phyloP scores from a whole-genome alignment of 2,888 invertebrate genomes.

The Xestia c-nigrum region DNA sequence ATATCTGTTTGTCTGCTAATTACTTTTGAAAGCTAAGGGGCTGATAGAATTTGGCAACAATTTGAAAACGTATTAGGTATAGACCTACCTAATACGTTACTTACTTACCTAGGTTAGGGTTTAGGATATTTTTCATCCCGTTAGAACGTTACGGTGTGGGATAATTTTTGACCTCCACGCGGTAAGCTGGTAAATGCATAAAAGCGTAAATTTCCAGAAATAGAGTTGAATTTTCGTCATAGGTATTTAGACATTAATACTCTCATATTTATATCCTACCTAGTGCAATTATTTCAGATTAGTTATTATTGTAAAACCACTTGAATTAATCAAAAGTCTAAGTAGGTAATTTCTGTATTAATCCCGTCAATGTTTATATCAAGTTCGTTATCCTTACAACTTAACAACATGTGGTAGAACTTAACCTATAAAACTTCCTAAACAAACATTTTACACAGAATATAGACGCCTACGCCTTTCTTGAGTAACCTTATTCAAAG shows the following conservation, averaged over 20 bases:
- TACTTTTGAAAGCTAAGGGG: background rate
- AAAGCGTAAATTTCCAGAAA: background rate
- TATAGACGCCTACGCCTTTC: background rate
- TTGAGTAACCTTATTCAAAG: background rate
- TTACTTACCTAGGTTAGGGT: background rate
- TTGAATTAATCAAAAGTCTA: conserved; percentile 10
- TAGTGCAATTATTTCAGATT: background rate
- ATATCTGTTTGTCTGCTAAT: background rate
- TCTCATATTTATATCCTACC: background rate
- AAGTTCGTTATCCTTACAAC: conserved; percentile 2
- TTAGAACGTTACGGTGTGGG: background rate
- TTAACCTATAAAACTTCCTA: conserved; percentile 36
- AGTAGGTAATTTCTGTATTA: conserved; percentile 10
- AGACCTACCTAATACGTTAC: too few relatives aligned
- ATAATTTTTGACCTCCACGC: too few relatives aligned
- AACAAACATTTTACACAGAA: conserved; percentile 5
- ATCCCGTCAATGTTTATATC: conserved; percentile 11
- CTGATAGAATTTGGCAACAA: background rate
- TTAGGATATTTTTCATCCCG: background rate
- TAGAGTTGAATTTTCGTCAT: background rate
- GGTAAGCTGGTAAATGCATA: background rate
- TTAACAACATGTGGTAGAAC: conserved; percentile 6
- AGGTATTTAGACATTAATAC: background rate
- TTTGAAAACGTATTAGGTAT: background rate
- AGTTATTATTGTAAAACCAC: background rate